A percentile compares a stretch with the other conserved stretches of the same genome.
Conservation (phyloP, 2,113 vertebrate genomes). For the Oxyruncus cristatus region DNA sequence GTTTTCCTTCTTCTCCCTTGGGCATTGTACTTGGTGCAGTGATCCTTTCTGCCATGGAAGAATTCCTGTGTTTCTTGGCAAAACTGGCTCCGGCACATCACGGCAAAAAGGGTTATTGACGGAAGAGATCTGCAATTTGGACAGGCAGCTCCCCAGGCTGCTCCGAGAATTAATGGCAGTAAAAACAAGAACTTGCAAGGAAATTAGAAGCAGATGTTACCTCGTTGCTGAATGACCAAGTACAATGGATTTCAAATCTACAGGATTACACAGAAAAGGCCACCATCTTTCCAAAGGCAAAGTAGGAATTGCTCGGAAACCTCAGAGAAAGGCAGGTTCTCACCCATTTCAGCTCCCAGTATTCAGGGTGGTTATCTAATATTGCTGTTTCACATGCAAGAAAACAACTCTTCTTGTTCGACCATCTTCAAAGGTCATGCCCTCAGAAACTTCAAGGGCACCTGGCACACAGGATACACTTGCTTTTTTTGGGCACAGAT, state of each 20-base stretch:
- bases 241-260: not conserved
- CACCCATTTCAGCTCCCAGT: not conserved
- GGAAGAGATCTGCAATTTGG: not conserved
- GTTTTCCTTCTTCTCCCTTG: not conserved
- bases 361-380: not conserved
- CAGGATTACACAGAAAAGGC: not conserved
- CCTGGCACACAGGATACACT: not conserved
- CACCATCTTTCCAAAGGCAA: not conserved
- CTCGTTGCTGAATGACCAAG: not conserved
- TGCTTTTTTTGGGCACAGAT: not conserved
- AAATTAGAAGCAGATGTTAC: slow-evolving; percentile 5
- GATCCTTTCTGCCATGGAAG: not conserved
- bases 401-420: not conserved
- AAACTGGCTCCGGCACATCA: not conserved
- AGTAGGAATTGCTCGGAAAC: not conserved
- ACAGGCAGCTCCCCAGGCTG: not conserved
- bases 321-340: not conserved
- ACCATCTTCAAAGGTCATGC: not conserved
- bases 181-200: not conserved
- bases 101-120: not conserved
- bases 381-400: not conserved
- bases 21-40: rapidly evolving
- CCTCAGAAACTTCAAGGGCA: not conserved
- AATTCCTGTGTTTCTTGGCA: not conserved
- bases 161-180: not conserved